Evolutionary conservation across 2,113 vertebrate genomes (phyloP).

Genomic region (Merops nubicus): DNA sequence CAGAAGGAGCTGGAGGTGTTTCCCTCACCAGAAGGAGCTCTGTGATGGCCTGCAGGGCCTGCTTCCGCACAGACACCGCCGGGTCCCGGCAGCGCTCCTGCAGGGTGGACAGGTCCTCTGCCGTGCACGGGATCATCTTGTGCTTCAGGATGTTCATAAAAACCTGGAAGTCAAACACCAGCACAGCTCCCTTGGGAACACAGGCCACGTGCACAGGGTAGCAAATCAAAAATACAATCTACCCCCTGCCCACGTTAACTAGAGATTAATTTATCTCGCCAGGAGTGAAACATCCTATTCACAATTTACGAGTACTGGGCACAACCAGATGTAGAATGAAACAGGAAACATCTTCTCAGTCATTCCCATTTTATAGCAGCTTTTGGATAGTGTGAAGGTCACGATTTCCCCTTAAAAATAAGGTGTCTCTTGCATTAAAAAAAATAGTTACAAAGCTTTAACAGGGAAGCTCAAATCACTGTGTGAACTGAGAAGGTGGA

Average conservation of each 20-base stretch:
- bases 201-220: fast-evolving
- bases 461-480: background rate
- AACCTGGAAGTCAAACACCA: slow-evolving; percentile 73
- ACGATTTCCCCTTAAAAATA: background rate
- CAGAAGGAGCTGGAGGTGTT: fast-evolving
- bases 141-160: slow-evolving; percentile 86
- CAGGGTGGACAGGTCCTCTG: slow-evolving; percentile 80
- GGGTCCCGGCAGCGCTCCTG: slow-evolving; percentile 90
- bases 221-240: background rate
- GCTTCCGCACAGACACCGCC: slow-evolving; percentile 89
- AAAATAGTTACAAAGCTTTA: background rate
- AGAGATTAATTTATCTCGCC: background rate
- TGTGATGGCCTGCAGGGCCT: slow-evolving; percentile 86
- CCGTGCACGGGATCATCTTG: slow-evolving; percentile 61
- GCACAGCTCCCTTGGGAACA: fast-evolving
- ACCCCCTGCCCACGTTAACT: background rate
- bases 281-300: fast-evolving
- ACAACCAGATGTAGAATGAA: background rate
- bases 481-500: background rate
- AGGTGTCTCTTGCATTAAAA: background rate
- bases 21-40: slow-evolving; percentile 88
- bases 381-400: background rate
- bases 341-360: background rate
- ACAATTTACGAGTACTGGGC: background rate
- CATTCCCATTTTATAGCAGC: background rate